phyloP scores from a whole-genome alignment of 2,113 vertebrate species.

The Lophochroa leadbeateri region DNA sequence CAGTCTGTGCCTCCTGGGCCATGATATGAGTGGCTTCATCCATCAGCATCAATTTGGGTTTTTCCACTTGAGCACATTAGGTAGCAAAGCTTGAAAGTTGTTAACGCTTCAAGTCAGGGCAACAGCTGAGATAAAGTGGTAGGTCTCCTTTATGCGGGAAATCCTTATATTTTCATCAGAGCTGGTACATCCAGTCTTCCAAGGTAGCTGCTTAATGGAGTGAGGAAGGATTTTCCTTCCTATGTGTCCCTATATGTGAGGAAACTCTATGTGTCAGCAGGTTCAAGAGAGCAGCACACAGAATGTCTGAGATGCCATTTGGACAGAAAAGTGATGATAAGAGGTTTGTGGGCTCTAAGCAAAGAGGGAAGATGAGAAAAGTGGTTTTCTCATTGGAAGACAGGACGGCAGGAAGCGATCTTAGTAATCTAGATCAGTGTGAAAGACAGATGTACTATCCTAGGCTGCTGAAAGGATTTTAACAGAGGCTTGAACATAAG shows the following conservation, averaged over 20 bases:
- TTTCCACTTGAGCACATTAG: background rate
- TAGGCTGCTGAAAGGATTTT: background rate
- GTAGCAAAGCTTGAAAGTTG: slow-evolving; percentile 2
- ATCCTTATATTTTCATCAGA: background rate
- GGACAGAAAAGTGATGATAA: background rate
- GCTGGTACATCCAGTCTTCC: background rate
- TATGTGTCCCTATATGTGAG: background rate
- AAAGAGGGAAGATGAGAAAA: background rate
- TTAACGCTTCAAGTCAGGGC: background rate
- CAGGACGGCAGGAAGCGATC: background rate
- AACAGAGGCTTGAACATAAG: background rate
- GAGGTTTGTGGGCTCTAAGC: background rate
- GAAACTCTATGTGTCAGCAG: background rate
- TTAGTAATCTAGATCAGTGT: background rate
- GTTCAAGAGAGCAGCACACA: background rate
- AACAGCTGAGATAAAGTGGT: background rate
- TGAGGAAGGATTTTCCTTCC: background rate
- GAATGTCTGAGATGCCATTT: background rate
- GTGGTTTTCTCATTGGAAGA: background rate
- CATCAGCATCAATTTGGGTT: background rate
- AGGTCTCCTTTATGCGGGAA: background rate
- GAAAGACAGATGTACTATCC: background rate
- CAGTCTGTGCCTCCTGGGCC: too few relatives aligned
- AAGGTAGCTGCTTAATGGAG: background rate
- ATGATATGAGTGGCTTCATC: background rate